These are phyloP conservation scores for Barbus barbus DNA, from an alignment of 2,113 vertebrate genomes.

Conservation along the genomic window DNA sequence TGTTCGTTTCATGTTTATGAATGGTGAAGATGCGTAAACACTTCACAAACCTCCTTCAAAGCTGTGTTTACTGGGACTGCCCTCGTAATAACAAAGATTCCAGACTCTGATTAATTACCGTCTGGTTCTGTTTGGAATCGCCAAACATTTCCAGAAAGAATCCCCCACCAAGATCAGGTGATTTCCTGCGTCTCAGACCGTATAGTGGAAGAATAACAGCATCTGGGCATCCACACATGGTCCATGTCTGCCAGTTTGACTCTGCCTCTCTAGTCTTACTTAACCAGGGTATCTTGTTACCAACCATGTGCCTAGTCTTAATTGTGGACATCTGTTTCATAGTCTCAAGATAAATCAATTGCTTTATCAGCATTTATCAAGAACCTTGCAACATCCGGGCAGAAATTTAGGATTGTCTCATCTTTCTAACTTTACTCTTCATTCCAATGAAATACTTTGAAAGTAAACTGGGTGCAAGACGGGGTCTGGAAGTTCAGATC, in stretches of 20 bases:
- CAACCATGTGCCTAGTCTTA: conserved; percentile 8
- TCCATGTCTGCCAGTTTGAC: conserved; percentile 15
- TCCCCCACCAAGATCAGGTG: conserved; percentile 38
- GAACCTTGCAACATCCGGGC: not conserved
- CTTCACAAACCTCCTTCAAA: conserved; percentile 37
- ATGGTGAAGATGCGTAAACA: conserved; percentile 48
- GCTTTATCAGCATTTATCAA: conserved; percentile 27
- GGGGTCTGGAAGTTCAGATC: conserved; percentile 60
- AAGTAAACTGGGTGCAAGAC: conserved; percentile 2
- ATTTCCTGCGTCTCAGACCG: conserved; percentile 29
- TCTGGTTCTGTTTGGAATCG: conserved; percentile 58
- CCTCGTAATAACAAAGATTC: conserved; percentile 30
- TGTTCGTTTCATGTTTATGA: conserved; percentile 56
- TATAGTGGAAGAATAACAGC: not conserved
- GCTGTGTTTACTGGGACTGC: conserved; percentile 43
- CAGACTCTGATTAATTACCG: conserved; percentile 62
- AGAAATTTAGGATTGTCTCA: not conserved
- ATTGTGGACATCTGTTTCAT: conserved; percentile 26
- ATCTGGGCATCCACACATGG: conserved; percentile 24
- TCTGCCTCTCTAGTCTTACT: conserved; percentile 27
- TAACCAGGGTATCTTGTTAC: conserved; percentile 35
- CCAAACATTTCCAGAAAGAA: conserved; percentile 16
- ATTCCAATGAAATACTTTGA: conserved; percentile 23
- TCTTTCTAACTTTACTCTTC: not conserved
- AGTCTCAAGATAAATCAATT: conserved; percentile 24